Base-by-base conservation (phyloP, 1,140 invertebrate genomes). In the Camponotus vicinus region DNA sequence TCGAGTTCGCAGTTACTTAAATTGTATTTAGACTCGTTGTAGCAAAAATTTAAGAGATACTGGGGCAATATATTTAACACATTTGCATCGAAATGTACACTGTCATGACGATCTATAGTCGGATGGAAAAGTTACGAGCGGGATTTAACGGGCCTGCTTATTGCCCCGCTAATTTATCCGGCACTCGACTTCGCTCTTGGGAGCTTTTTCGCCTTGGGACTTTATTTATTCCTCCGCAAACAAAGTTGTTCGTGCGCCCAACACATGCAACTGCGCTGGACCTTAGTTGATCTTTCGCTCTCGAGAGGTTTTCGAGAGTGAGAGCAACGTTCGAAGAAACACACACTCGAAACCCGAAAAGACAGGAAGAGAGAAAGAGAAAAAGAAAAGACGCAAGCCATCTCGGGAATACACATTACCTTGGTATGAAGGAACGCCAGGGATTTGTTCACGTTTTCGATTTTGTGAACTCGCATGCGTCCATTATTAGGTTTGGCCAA, bases 401-500 rank as follows among this genome's bases (percentile, higher is more conserved):
- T 70, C 66, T 77, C 32, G 70, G 70, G 45, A 84, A 52, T 40
- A 71, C 40, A 42, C 52, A 52, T 95, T 95, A 99, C 99, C 97
- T 99, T 99, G 69, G 98, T 99, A 94, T 99, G 98, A 67, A 99
- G 96, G 96, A 99, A 99, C 88, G 98, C 98, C 89, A 99, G 96
- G 93, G 98, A 99, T 95, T 99, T 99, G 96, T 99, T 99, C 89
- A 99, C 98, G 95, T 99, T 99, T 96, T 99, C 99, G 59, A 99
- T 98, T 96, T 99, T 99, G 95, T 99, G 99, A 37, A 99, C 99
- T 91, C 99, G 96, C 98, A 99, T 99, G 86, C 98, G 97, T 32
- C 99, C 99, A 94, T 97, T 98, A 96, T 99, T 99, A 80, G 99
- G 99, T 91, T 99, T 98, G 55, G 98, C 99, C 88, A 99, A 96